These are phyloP conservation scores for Cotesia chilonis DNA, from an alignment of 1,140 invertebrate species.

Conservation along the genomic window DNA sequence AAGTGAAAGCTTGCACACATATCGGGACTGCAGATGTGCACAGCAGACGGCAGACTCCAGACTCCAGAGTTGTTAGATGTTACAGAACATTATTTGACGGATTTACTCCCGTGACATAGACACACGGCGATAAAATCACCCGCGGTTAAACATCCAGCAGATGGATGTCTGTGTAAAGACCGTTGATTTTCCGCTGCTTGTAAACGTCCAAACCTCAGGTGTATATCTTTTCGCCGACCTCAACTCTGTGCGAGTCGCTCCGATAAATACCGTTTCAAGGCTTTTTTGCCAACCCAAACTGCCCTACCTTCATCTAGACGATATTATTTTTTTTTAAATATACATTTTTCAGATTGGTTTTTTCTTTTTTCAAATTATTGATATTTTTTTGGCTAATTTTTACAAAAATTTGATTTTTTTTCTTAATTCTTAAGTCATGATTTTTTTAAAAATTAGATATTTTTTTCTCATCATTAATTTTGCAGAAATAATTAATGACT, in stretches of 20 bases:
- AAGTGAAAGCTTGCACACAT: slow-evolving; percentile 25
- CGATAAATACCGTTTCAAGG: slow-evolving; percentile 1
- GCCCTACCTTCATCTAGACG: not conserved
- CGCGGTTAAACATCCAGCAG: not conserved
- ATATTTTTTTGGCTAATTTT: no score
- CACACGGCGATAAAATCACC: slow-evolving; percentile 29
- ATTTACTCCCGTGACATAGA: slow-evolving; percentile 33
- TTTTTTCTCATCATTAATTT: no score
- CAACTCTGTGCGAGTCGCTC: not conserved
- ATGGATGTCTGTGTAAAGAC: not conserved
- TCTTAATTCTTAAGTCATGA: no score
- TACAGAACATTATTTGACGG: slow-evolving; percentile 45
- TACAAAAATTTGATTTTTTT: no score
- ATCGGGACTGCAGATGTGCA: slow-evolving; percentile 3
- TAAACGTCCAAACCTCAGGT: slow-evolving; percentile 11
- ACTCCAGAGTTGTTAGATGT: no score
- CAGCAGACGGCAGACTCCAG: not conserved
- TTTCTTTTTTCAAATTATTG: no score
- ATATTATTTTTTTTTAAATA: not conserved
- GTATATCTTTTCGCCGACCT: slow-evolving; percentile 4
- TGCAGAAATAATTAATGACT: no score
- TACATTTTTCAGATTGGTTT: not conserved
- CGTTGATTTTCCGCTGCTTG: slow-evolving; percentile 7
- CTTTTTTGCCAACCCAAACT: not conserved
- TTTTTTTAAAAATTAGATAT: no score